Evolutionary conservation across 1,140 invertebrate species (phyloP).

Genomic region (Geopemphigus sp.): DNA sequence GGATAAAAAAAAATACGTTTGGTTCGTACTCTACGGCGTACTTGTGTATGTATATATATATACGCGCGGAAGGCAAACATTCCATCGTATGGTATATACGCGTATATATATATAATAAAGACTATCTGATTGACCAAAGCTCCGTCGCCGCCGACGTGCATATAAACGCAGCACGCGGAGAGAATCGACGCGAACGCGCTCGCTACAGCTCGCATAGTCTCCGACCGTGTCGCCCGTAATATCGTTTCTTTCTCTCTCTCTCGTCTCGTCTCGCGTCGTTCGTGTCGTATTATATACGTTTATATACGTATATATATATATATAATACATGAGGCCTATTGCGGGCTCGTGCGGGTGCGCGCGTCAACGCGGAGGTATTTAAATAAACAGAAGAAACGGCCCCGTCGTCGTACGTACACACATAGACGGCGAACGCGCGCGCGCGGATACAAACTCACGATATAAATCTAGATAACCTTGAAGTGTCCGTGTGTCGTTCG

Average conservation of each 20-base stretch:
- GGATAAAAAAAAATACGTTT: too few relatives aligned
- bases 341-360: background rate
- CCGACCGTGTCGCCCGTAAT: background rate
- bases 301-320: too few relatives aligned
- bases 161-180: background rate
- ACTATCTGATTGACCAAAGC: background rate
- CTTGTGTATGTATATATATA: too few relatives aligned
- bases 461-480: conserved; percentile 48
- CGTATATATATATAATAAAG: background rate
- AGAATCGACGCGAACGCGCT: too few relatives aligned
- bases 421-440: background rate
- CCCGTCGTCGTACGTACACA: background rate
- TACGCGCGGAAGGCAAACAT: too few relatives aligned
- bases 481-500: conserved; percentile 44
- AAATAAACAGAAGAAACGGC: conserved; percentile 39
- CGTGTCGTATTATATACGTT: too few relatives aligned
- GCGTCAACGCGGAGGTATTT: conserved; percentile 8
- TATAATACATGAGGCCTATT: background rate
- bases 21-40: too few relatives aligned
- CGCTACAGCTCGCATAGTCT: too few relatives aligned
- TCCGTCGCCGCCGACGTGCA: background rate
- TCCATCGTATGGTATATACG: background rate
- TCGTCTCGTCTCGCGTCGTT: too few relatives aligned
- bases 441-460: conserved; percentile 18
- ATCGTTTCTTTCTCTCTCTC: too few relatives aligned